Evolutionary conservation across 1,140 invertebrate species (phyloP), one percentile per base, ranked within the genome.

Genomic region (Drosophila guanche): DNA sequence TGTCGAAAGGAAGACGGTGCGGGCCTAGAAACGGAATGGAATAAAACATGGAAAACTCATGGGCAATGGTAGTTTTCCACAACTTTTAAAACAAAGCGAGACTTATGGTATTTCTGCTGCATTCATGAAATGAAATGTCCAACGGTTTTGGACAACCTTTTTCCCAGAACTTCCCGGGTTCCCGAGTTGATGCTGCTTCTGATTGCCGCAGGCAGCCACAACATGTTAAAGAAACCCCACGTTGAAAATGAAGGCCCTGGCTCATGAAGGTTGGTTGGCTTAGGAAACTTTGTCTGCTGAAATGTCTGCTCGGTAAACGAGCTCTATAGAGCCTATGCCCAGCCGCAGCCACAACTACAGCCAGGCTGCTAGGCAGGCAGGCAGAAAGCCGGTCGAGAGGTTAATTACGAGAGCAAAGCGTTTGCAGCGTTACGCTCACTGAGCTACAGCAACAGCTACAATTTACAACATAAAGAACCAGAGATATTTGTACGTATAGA

Each of bases 321-420:
- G 62, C 79, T 58, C 51, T 71, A 46, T 3, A 47, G 23, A 37
- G 42, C 50, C 37, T 33, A 43, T 23, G 8, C 22, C 8, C 8
- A 20, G 54, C 20, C 25, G 57, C 46, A 59, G 42, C 29, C 33
- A 29, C 16, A 20, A n/a, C 33, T 48, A 22, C n/a, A 37, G 40
- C 20, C 60, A 66, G 58, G 51, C 53, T 16, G 53, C 20, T 47
- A 41, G 51, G 16, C 40, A 76, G 68, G 73, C 74, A 81, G 79
- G 71, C 81, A 77, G 73, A 86, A 86, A 88, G 81, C 83, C 83
- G 81, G 83, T 88, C 76, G 83, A 88, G 81, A 81, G 81, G 83
- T 86, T 86, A 88, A 88, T 88, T 86, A 77, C 61, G 81, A 85
- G 81, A 81, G 81, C 83, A 86, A 81, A 85, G 77, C 83, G 79